These are phyloP conservation scores for Protula sp. DNA, from an alignment of 2,888 invertebrate species.

Conservation along the genomic window DNA sequence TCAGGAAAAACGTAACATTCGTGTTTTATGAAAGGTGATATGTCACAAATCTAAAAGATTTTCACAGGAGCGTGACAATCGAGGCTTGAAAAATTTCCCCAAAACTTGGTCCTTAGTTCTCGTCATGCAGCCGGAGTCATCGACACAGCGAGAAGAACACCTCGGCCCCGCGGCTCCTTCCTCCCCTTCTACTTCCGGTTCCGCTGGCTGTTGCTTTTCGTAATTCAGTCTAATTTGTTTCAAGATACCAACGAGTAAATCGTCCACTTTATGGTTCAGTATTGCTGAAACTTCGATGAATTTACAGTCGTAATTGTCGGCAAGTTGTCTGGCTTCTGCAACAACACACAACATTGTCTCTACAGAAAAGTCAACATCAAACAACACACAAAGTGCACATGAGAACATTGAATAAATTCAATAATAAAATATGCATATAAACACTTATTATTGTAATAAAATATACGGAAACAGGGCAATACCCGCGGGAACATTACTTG, in stretches of 20 bases:
- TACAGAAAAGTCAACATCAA: neutral
- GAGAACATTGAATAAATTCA: too few relatives aligned
- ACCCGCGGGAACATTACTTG: too few relatives aligned
- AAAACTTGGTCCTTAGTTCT: neutral
- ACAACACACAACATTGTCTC: neutral
- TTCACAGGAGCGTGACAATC: neutral
- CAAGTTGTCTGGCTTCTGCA: conserved; percentile 87
- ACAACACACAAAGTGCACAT: neutral
- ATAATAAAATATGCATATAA: too few relatives aligned
- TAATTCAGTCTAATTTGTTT: conserved; percentile 76
- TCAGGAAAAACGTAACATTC: too few relatives aligned
- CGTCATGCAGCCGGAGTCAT: neutral
- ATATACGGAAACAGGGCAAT: too few relatives aligned
- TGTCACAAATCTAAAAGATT: neutral
- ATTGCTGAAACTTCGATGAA: conserved; percentile 94
- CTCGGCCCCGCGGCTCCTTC: neutral
- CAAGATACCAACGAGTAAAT: conserved; percentile 84
- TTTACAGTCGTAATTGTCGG: conserved; percentile 84
- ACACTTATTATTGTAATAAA: too few relatives aligned
- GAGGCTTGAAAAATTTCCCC: neutral
- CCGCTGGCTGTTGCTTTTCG: too few relatives aligned
- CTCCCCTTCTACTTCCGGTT: neutral
- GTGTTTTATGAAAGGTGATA: neutral
- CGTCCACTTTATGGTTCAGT: conserved; percentile 94
- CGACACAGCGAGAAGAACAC: neutral